Base-by-base conservation (phyloP, 2,888 invertebrate species). In the Hoplodrina blanda region DNA sequence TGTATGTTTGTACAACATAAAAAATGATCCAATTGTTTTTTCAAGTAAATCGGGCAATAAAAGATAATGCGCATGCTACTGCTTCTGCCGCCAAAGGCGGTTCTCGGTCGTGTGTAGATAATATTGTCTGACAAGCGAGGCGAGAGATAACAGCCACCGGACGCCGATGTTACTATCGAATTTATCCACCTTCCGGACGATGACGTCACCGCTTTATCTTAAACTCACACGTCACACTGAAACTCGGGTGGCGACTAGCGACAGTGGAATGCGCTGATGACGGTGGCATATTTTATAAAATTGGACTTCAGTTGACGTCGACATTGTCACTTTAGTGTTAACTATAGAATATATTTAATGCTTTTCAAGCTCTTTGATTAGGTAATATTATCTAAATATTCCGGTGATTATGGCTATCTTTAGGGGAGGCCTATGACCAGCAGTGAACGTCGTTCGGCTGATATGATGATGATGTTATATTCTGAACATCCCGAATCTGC, bases 171-270 rank as follows among this genome's bases (percentile, higher is more conserved):
- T 77, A 33, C 68, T 74, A 83, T 80, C 73, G 68, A 80, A 83
- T 78, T 63, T 81, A 81, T 72, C 72, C 78, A 73, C 78, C 71
- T 81, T 83, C 78, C 69, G 64, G 62, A 65, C 66, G 49, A 41
- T 62, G 82, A 78, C 85, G 85, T 78, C 84, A 85, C 53, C 19
- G 49, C 30, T 65, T 76, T 83, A 83, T 85, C 85, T 73, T 65
- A 73, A 60, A 73, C 70, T 70, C 77, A 41, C 19, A 66, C 82
- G 78, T 78, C 82, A 81, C 83, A 50, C 49, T 65, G 55, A 71
- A 71, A 63, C 59, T 71, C 57, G 62, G 66, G 13, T 82, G 68
- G 76, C 69, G 73, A 76, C 72, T 82, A 65, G 76, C 69, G 73
- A 74, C 72, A 61, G 20, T 54, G 72, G 69, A 72, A 82, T 82